A percentile compares a stretch with the other conserved stretches of the same genome.
Conservation (phyloP, 2,888 invertebrate species). For the Crocallis elinguaria region DNA sequence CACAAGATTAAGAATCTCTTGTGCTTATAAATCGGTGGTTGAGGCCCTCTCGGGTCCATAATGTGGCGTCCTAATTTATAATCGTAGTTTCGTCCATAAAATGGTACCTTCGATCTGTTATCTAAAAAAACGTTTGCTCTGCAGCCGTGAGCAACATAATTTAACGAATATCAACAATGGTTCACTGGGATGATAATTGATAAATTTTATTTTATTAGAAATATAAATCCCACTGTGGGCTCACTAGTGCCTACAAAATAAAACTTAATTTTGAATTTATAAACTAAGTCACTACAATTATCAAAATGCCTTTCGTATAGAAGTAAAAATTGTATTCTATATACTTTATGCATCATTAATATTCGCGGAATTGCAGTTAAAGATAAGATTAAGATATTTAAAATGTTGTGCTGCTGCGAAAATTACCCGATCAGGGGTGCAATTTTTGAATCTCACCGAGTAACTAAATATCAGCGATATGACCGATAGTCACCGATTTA, state of each 20-base stretch:
- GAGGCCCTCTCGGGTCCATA: slow-evolving; percentile 5
- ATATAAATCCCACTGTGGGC: slow-evolving; percentile 39
- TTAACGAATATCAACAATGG: slow-evolving; percentile 41
- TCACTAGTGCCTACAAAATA: slow-evolving; percentile 60
- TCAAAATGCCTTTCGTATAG: slow-evolving; percentile 52
- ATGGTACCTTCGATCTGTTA: slow-evolving; percentile 26
- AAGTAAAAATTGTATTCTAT: slow-evolving; percentile 44
- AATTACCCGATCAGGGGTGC: slow-evolving; percentile 45
- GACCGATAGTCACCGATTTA: too few species aligned
- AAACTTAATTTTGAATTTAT: slow-evolving; percentile 36
- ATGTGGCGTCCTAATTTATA: slow-evolving; percentile 34
- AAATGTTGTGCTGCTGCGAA: slow-evolving; percentile 50
- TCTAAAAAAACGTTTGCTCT: neutral
- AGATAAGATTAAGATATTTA: slow-evolving; percentile 42
- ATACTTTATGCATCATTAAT: slow-evolving; percentile 55
- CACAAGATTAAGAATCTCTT: neutral
- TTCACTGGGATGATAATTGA: slow-evolving; percentile 19
- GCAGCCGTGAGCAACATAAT: slow-evolving; percentile 17
- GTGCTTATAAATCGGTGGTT: neutral
- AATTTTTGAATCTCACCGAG: too few species aligned
- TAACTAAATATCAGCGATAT: too few species aligned
- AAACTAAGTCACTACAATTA: slow-evolving; percentile 42
- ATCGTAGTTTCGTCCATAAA: slow-evolving; percentile 35
- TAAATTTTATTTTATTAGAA: slow-evolving; percentile 2
- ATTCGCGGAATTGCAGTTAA: slow-evolving; percentile 58